These are phyloP conservation scores for Synanthedon formicaeformis DNA, from an alignment of 2,888 invertebrate species.

Conservation along the genomic window DNA sequence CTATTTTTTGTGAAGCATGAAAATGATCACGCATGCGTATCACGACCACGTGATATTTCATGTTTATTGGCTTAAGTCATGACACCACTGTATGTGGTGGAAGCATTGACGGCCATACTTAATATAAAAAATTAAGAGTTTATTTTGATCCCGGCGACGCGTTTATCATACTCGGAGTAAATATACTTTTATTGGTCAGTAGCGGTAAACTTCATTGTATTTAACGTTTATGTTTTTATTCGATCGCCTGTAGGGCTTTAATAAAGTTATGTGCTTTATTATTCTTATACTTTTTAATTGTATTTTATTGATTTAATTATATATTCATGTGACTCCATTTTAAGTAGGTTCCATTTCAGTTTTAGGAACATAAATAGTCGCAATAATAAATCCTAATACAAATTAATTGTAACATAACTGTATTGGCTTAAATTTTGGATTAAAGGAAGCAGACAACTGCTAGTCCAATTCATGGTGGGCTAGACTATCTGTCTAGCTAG, in stretches of 20 bases:
- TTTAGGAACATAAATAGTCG: no score
- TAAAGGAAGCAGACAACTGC: no score
- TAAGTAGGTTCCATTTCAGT: no score
- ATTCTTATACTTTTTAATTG: no score
- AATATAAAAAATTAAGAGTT: constrained; percentile 43
- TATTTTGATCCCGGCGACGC: constrained; percentile 39
- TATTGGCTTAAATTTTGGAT: no score
- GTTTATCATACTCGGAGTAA: constrained; percentile 25
- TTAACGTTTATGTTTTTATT: constrained; percentile 17
- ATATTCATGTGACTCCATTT: no score
- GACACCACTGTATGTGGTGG: constrained; percentile 60
- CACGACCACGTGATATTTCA: constrained; percentile 58
- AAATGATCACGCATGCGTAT: constrained; percentile 44
- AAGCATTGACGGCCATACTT: constrained; percentile 46
- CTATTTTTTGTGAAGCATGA: constrained; percentile 41
- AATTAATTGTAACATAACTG: no score
- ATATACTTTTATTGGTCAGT: constrained; percentile 19
- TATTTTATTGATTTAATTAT: no score
- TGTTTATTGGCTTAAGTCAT: constrained; percentile 64
- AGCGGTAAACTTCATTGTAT: background rate
- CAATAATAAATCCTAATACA: no score
- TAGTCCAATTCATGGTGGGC: no score
- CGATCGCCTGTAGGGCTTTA: constrained; percentile 19
- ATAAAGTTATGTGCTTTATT: background rate
- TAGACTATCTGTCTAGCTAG: no score